phyloP scores from a whole-genome alignment of 2,888 invertebrate genomes.

The Hylaea fasciaria region DNA sequence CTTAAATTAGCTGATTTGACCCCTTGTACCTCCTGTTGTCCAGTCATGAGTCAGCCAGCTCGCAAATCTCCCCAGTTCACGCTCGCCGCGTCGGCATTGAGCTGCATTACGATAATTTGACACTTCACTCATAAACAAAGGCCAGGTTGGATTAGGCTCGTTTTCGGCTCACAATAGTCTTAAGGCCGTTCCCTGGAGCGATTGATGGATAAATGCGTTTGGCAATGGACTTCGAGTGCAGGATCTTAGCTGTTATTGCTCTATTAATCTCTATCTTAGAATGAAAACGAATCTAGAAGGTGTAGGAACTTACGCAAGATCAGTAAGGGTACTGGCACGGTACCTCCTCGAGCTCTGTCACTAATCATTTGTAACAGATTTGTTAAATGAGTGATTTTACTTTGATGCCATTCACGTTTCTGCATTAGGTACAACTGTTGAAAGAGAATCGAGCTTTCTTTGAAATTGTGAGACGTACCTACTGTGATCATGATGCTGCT shows the following conservation, averaged over 20 bases:
- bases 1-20: no score
- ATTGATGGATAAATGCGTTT: conserved; percentile 70
- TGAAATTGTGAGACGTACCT: no score
- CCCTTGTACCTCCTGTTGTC: not conserved
- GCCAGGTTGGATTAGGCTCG: conserved; percentile 62
- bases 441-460: no score
- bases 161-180: conserved; percentile 70
- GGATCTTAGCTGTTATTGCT: conserved; percentile 33
- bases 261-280: conserved; percentile 30
- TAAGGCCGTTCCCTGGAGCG: conserved; percentile 68
- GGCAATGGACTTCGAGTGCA: conserved; percentile 60
- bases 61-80: conserved; percentile 28
- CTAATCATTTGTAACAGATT: no score
- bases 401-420: no score
- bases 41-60: conserved; percentile 28
- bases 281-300: conserved; percentile 6
- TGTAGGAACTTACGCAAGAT: not conserved
- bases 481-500: not conserved
- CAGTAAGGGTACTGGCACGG: not conserved
- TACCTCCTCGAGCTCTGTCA: not conserved
- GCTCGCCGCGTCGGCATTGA: conserved; percentile 56
- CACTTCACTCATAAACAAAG: conserved; percentile 52
- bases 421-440: no score
- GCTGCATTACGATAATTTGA: conserved; percentile 67
- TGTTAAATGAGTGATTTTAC: not conserved